phyloP scores from a whole-genome alignment of 2,797 vertebrate species.

The Mionectes olivaceus region DNA sequence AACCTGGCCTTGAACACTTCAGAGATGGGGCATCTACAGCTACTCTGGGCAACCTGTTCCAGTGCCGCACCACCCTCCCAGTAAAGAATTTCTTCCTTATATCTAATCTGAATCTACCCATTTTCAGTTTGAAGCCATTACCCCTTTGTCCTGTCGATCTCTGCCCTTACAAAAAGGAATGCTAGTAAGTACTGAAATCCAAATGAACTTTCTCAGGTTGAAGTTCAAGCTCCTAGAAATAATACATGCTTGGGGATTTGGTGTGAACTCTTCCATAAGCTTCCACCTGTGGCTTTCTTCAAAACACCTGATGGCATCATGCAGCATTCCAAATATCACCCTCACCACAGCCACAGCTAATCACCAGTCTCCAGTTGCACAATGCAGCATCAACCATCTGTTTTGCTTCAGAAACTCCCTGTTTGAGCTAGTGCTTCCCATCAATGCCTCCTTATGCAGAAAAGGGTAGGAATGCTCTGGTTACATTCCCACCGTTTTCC shows the following conservation, averaged over 20 bases:
- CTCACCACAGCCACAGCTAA: neutral
- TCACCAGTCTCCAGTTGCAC: neutral
- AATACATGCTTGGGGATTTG: neutral
- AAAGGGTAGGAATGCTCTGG: neutral
- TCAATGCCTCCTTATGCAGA: neutral
- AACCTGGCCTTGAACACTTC: neutral
- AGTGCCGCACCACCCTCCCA: neutral
- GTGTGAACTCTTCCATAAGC: neutral
- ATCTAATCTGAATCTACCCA: neutral
- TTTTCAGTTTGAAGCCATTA: neutral
- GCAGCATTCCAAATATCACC: neutral
- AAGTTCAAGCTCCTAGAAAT: neutral
- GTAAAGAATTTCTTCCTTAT: neutral
- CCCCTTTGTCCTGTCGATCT: neutral
- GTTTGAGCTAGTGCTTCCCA: neutral
- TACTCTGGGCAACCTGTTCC: neutral
- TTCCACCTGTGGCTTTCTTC: neutral
- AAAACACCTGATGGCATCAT: neutral
- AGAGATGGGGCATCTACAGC: neutral
- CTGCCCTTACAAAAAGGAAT: neutral
- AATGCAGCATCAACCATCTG: neutral
- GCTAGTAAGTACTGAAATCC: neutral
- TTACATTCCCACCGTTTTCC: neutral
- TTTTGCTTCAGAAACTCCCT: neutral
- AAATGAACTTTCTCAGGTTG: neutral